Evolutionary conservation across 2,113 vertebrate genomes (phyloP).

Genomic region (Bothrops jararaca): DNA sequence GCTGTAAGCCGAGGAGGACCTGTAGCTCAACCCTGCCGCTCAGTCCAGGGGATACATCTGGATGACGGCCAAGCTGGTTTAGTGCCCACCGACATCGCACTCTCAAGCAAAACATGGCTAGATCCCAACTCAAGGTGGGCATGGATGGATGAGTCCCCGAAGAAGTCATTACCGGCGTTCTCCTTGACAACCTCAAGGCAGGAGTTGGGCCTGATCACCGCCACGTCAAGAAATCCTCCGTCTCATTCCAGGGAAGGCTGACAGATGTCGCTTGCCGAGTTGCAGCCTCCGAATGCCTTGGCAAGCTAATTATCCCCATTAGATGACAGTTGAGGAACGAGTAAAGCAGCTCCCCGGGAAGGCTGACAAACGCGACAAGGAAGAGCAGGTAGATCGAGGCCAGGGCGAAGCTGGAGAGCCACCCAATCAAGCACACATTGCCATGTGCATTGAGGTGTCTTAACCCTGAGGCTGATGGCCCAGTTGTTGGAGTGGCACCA

Average conservation of each 20-base stretch:
- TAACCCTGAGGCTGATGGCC: background rate
- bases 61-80: too few relatives aligned
- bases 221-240: background rate
- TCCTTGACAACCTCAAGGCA: background rate
- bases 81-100: fast-evolving
- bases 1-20: too few relatives aligned
- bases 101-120: background rate
- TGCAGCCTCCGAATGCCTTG: background rate
- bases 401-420: background rate
- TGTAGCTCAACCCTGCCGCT: too few relatives aligned
- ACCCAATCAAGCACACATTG: background rate
- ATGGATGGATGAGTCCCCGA: background rate
- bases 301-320: background rate
- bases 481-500: background rate
- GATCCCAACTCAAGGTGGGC: background rate
- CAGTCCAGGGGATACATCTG: background rate
- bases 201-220: background rate
- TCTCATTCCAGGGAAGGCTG: background rate
- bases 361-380: background rate
- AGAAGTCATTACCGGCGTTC: background rate
- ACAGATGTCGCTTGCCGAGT: background rate
- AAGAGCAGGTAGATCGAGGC: fast-evolving
- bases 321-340: background rate
- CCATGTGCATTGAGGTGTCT: background rate
- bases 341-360: background rate